Conservation (phyloP, 2,797 vertebrate species). For the Sus cebifrons region DNA sequence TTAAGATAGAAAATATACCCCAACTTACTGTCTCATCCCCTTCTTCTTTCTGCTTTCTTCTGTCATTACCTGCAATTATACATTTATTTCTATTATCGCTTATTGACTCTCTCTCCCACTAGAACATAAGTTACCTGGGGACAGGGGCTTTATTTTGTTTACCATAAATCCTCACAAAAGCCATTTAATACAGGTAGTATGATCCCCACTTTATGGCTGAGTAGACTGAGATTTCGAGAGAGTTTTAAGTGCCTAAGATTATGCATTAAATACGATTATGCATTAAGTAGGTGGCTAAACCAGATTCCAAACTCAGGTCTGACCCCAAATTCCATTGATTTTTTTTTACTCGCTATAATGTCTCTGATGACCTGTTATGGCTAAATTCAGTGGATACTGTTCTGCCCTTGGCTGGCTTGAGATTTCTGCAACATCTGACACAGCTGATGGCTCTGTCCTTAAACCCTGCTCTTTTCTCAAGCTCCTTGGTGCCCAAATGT, state of each 20-base stretch:
- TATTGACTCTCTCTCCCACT: neutral
- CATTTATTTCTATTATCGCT: neutral
- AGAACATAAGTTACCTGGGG: neutral
- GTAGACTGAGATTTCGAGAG: neutral
- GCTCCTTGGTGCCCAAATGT: neutral
- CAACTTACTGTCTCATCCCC: neutral
- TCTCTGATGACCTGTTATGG: neutral
- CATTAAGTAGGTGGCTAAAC: slow-evolving; percentile 1
- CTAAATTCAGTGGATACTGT: neutral
- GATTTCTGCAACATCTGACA: neutral
- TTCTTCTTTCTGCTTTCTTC: neutral
- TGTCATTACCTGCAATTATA: neutral
- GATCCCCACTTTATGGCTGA: neutral
- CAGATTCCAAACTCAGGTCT: neutral
- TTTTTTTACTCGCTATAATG: neutral
- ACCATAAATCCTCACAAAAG: neutral
- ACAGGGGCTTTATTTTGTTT: neutral
- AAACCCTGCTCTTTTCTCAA: neutral
- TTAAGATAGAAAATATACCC: neutral
- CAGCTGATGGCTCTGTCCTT: neutral
- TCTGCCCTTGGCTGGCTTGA: neutral
- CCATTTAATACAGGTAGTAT: neutral
- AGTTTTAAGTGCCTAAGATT: neutral
- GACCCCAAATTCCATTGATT: neutral
- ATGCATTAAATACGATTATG: neutral